phyloP scores from a whole-genome alignment of 2,888 invertebrate species.

The Acanthococcus lagerstroemiae region DNA sequence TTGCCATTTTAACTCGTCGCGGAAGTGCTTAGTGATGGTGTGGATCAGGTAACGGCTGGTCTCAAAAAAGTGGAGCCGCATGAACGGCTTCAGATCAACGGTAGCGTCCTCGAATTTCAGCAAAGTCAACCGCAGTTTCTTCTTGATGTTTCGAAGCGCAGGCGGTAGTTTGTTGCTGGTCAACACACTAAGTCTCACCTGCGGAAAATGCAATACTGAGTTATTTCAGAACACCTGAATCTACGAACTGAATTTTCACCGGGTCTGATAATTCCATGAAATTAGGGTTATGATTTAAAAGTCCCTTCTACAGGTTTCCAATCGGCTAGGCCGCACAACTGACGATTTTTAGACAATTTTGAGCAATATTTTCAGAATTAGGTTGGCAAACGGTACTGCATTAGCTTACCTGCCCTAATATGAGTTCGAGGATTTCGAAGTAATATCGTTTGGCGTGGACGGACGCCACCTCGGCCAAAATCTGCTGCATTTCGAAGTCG shows the following conservation, averaged over 20 bases:
- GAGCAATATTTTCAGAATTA: too few species aligned
- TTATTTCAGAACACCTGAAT: not conserved
- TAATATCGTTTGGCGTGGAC: conserved; percentile 75
- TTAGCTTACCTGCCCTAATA: conserved; percentile 60
- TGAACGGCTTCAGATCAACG: conserved; percentile 82
- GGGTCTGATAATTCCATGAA: too few species aligned
- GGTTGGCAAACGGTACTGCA: not conserved
- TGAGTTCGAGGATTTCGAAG: conserved; percentile 69
- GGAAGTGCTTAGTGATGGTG: conserved; percentile 75
- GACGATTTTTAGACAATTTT: too few species aligned
- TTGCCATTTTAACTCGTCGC: conserved; percentile 75
- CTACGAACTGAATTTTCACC: not conserved
- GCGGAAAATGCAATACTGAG: not conserved
- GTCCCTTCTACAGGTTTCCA: too few species aligned
- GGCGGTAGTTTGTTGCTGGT: conserved; percentile 73
- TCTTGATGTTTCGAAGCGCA: conserved; percentile 69
- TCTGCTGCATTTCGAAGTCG: conserved; percentile 68
- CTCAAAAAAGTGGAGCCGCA: conserved; percentile 80
- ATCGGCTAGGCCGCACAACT: too few species aligned
- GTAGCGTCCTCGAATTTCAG: conserved; percentile 95
- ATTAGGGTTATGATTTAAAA: too few species aligned
- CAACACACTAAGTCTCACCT: conserved; percentile 60
- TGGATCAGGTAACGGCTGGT: conserved; percentile 72
- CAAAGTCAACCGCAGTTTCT: conserved; percentile 73
- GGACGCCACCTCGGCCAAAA: conserved; percentile 68